phyloP scores from a whole-genome alignment of 2,113 vertebrate species.

The Chloropsis hardwickii region DNA sequence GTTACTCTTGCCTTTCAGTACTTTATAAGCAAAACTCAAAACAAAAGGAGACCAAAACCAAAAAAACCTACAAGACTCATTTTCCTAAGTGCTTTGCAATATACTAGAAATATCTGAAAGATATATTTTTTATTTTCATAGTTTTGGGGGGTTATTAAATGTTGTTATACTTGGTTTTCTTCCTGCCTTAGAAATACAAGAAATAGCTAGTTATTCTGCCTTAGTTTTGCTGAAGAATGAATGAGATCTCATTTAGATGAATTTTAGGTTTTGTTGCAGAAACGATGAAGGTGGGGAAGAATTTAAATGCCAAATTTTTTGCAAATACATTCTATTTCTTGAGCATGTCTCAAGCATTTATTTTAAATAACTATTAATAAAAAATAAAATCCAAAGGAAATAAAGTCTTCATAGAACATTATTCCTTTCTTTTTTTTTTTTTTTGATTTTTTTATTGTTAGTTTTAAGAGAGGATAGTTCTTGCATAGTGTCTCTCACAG shows the following conservation, averaged over 20 bases:
- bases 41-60: not conserved
- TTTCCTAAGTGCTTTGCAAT: not conserved
- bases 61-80: accelerated
- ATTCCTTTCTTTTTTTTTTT: not conserved
- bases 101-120: not conserved
- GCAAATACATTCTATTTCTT: not conserved
- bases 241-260: not conserved
- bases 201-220: not conserved
- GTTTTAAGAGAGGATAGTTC: not conserved
- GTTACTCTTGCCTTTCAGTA: not conserved
- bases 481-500: not conserved
- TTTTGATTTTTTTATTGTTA: too few relatives aligned
- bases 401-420: not conserved
- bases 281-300: not conserved
- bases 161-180: not conserved
- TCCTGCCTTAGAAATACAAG: not conserved
- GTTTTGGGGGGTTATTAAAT: not conserved
- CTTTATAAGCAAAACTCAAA: not conserved
- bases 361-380: not conserved
- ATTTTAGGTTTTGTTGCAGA: not conserved
- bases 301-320: not conserved
- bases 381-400: not conserved
- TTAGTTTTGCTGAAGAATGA: not conserved
- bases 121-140: not conserved
- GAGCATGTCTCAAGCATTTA: not conserved